These are phyloP conservation scores for Lasioglossum pauxillum DNA, from an alignment of 2,888 invertebrate species.

Conservation along the genomic window DNA sequence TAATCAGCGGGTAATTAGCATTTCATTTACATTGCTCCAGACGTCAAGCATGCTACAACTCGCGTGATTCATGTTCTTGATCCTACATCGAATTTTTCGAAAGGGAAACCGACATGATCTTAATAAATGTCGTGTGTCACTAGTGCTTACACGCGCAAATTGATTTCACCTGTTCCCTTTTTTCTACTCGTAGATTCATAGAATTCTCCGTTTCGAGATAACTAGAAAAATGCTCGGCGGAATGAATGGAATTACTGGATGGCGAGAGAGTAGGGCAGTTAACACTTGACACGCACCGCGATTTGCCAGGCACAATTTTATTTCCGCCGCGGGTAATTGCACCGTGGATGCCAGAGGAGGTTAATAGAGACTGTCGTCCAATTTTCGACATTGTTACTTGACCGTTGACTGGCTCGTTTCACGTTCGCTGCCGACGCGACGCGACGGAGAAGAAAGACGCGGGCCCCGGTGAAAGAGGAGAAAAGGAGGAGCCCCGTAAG, in stretches of 20 bases:
- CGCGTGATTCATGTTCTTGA: background rate
- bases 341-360: conserved; percentile 29
- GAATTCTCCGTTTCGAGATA: background rate
- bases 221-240: background rate
- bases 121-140: background rate
- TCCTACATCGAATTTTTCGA: background rate
- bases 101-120: background rate
- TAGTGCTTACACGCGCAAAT: background rate
- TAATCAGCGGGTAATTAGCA: background rate
- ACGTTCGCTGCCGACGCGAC: conserved; percentile 38
- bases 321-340: conserved; percentile 50
- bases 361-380: conserved; percentile 65
- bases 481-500: conserved; percentile 75
- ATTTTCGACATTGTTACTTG: conserved; percentile 71
- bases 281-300: conserved; percentile 20
- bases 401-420: conserved; percentile 60
- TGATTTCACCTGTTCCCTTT: background rate
- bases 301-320: conserved; percentile 47
- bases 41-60: background rate
- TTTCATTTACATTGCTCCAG: background rate
- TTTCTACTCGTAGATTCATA: background rate
- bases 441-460: conserved; percentile 39
- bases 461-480: conserved; percentile 51
- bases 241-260: background rate
- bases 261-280: background rate